Evolutionary conservation across 2,888 invertebrate genomes (phyloP).

Genomic region (Hydriomena furcata): DNA sequence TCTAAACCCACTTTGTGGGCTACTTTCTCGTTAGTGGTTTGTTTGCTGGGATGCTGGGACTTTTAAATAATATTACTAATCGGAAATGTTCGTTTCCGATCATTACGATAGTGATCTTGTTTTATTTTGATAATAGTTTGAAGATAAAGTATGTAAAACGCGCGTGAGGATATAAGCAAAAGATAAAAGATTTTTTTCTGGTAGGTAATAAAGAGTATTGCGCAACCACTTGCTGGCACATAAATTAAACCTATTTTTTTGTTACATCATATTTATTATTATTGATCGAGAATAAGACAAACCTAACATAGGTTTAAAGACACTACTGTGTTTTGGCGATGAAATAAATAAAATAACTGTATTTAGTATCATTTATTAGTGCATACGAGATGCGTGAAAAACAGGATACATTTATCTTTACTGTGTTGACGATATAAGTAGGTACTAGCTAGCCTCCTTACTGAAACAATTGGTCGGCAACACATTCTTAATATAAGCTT

Average conservation of each 20-base stretch:
- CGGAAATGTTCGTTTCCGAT: conserved; percentile 8
- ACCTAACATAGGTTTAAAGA: no score
- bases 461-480: no score
- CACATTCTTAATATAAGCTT: no score
- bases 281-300: no score
- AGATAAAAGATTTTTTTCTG: conserved; percentile 20
- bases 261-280: no score
- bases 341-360: no score
- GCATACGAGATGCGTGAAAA: no score
- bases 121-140: conserved; percentile 36
- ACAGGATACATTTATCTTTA: no score
- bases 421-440: no score
- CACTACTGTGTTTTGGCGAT: no score
- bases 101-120: conserved; percentile 34
- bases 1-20: conserved; percentile 1
- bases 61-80: conserved; percentile 19
- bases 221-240: neutral
- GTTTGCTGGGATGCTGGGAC: conserved; percentile 21
- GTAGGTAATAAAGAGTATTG: neutral
- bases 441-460: no score
- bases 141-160: conserved; percentile 35
- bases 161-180: conserved; percentile 34
- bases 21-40: conserved; percentile 13
- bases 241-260: neutral
- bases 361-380: no score